Conservation (phyloP, 2,797 vertebrate genomes). For the Molossus alvarezi region DNA sequence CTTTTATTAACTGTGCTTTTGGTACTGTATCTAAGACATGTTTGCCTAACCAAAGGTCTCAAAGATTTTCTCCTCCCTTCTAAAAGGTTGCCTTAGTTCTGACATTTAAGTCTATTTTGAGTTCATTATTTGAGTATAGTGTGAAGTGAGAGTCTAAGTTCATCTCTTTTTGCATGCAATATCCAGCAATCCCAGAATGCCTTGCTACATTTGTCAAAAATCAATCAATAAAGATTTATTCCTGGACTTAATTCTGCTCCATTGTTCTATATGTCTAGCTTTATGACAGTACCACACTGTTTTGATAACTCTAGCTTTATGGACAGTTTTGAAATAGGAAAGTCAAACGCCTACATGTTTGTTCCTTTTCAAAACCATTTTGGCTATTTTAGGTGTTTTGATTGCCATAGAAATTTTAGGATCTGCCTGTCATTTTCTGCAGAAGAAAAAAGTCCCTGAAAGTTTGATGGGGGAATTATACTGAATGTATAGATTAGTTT, state of each 20-base stretch:
- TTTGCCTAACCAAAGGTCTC: constrained; percentile 9
- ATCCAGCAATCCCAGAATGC: background rate
- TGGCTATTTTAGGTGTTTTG: background rate
- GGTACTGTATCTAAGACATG: background rate
- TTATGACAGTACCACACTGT: background rate
- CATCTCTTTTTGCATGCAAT: background rate
- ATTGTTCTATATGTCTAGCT: background rate
- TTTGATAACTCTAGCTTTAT: background rate
- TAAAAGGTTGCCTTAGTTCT: background rate
- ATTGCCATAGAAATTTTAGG: background rate
- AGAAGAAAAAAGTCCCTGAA: background rate
- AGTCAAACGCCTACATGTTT: background rate
- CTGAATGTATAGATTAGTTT: background rate
- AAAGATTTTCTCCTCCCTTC: constrained; percentile 1
- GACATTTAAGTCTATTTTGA: background rate
- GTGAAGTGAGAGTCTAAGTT: background rate
- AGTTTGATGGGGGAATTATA: background rate
- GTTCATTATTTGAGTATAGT: constrained; percentile 3
- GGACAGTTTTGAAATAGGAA: background rate
- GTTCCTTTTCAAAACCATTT: constrained; percentile 6
- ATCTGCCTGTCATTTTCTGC: background rate
- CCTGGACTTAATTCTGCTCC: background rate
- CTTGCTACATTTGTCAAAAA: background rate
- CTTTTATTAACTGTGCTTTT: background rate
- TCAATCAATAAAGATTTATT: constrained; percentile 24